Percentiles rank a stretch among this genome's conserved stretches.
phyloP scores from a whole-genome alignment of 2,797 vertebrate species.

The Spatula versicolor region DNA sequence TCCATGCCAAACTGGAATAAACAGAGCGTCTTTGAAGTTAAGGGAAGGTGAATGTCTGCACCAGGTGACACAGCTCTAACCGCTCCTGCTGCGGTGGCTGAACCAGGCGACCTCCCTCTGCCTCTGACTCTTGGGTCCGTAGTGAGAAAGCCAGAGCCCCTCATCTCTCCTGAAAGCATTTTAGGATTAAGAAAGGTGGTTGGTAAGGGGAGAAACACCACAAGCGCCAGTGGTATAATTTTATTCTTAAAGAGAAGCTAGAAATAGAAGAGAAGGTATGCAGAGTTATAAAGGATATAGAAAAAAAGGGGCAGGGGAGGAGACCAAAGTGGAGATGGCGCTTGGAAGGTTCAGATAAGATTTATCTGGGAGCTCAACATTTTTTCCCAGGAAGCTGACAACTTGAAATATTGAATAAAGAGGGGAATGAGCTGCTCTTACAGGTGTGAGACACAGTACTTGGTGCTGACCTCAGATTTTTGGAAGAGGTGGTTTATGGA shows the following conservation, averaged over 20 bases:
- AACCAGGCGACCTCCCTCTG: not conserved
- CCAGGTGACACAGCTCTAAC: not conserved
- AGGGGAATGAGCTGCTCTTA: fast-evolving
- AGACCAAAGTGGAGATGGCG: not conserved
- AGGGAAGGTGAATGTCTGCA: not conserved
- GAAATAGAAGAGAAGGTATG: not conserved
- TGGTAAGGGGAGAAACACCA: not conserved
- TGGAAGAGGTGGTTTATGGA: not conserved
- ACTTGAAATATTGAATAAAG: not conserved
- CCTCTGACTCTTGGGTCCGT: not conserved
- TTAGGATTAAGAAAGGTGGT: too few species aligned
- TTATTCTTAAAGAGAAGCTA: not conserved
- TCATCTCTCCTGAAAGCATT: not conserved
- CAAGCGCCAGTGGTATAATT: fast-evolving
- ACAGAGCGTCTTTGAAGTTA: fast-evolving
- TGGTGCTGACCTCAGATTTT: fast-evolving
- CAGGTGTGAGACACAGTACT: fast-evolving
- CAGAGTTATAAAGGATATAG: fast-evolving
- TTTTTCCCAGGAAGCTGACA: fast-evolving
- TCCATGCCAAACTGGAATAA: not conserved
- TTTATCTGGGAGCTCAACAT: not conserved
- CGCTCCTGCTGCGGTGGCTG: not conserved
- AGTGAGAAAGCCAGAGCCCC: fast-evolving
- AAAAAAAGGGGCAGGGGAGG: not conserved
- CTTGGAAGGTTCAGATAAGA: not conserved